phyloP scores from a whole-genome alignment of 2,888 invertebrate genomes.

The Xanthostigma xanthostigma region DNA sequence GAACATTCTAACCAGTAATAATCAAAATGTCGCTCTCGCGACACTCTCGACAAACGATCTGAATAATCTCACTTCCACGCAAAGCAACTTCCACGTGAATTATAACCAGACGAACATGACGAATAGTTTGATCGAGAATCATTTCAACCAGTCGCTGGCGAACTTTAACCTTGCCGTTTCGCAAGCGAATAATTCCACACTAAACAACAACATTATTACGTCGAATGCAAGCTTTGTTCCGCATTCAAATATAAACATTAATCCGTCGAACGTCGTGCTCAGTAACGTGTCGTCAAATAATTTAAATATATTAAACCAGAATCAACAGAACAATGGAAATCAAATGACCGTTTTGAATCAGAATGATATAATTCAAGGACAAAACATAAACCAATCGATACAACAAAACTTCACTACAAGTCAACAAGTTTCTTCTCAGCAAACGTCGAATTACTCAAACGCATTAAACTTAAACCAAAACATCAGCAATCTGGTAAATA shows the following conservation, averaged over 20 bases:
- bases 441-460: too few species aligned
- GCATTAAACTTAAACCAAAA: too few species aligned
- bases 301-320: conserved; percentile 6
- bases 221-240: not conserved
- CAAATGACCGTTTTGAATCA: too few species aligned
- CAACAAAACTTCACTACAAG: too few species aligned
- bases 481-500: too few species aligned
- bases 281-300: not conserved
- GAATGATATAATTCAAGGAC: too few species aligned
- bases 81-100: not conserved
- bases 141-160: conserved; percentile 3
- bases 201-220: not conserved
- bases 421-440: too few species aligned
- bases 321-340: not conserved
- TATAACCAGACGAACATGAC: conserved; percentile 3
- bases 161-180: not conserved
- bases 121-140: conserved; percentile 3
- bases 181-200: not conserved
- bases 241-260: too few species aligned
- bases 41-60: not conserved
- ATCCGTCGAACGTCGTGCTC: too few species aligned
- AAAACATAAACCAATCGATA: too few species aligned
- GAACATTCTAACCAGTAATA: not conserved
- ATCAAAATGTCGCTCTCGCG: not conserved
- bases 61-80: too few species aligned